Evolutionary conservation across 1,140 invertebrate genomes (phyloP), one percentile per base, ranked within the genome.

Genomic region (Tenebrio molitor): DNA sequence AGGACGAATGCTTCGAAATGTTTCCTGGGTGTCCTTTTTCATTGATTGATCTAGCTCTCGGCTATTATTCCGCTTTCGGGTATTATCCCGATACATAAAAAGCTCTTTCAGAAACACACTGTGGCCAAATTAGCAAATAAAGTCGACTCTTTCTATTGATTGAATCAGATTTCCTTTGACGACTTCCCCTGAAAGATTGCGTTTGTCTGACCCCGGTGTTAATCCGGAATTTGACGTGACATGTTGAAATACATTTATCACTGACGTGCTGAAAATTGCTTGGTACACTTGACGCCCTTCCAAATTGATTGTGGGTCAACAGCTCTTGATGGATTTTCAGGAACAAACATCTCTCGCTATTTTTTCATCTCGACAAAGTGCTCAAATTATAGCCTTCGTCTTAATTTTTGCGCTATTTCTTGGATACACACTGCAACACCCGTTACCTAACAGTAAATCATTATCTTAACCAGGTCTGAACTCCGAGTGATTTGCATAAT

Each of bases 1-100:
- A 17, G 15, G 19, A 8, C 8, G 64, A 46, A 50, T 68, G 42
- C 17, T 68, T 34, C 29, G 65, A 46, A 23, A 46, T 68, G 42
- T 68, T 42, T 46, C 42, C 65, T 15, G 65, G 29, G 19, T 68
- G 65, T 41, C 65, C 65, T 25, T 68, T 68, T 14, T 68, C 65
- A 50, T 29, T 68, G 39, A 68, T 68, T 46, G 65, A 68, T 68
- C 44, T 68, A 1, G 65, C 21, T 6, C 41, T 68, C n/a, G 65
- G 42, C 21, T 68, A 46, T 50, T 68, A 68, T 46, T 68, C 65
- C 3, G 16, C 62, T 17, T 41, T 65, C 15, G 16, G 46, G 17
- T 39, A 65, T 65, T 36, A 39, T 39, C 16, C 33, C n/a, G 62
- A 65, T 21, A 29, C 33, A 33, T 65, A 19, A 65, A 50, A 21